These are phyloP conservation scores for Hypsibius dujardini DNA, from an alignment of 1,140 invertebrate genomes.

Conservation along the genomic window DNA sequence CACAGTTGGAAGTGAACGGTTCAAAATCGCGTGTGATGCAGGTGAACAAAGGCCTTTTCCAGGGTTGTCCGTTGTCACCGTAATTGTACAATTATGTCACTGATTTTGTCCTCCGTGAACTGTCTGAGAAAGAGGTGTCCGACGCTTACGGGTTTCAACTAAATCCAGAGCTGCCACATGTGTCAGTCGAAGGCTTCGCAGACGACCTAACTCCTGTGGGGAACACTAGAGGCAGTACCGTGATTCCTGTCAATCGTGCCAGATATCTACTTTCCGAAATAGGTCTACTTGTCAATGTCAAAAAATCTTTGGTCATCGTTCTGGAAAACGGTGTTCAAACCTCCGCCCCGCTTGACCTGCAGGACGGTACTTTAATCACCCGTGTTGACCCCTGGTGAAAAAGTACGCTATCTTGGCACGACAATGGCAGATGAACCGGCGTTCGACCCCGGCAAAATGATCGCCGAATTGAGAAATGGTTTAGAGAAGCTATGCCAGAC, in stretches of 20 bases:
- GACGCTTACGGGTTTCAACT: neutral
- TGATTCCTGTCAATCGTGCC: neutral
- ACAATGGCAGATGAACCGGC: neutral
- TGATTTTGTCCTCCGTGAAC: neutral
- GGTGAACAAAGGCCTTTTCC: neutral
- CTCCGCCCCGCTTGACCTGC: neutral
- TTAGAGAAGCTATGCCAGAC: neutral
- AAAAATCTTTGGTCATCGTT: neutral
- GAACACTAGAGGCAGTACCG: neutral
- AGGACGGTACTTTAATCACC: neutral
- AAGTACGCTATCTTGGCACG: neutral
- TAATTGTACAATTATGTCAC: neutral
- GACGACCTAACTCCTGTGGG: neutral
- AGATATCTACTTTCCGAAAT: neutral
- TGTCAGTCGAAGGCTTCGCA: neutral
- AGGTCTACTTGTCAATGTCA: neutral
- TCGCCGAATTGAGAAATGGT: neutral
- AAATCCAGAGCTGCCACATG: neutral
- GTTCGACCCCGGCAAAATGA: neutral
- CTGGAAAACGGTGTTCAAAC: neutral
- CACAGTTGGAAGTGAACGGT: constrained; percentile 4
- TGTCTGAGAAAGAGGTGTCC: neutral
- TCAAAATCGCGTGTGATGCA: neutral
- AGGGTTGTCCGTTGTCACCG: neutral
- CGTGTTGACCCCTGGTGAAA: neutral